Base-by-base conservation (phyloP, 2,113 vertebrate species). In the Acanthisitta chloris region DNA sequence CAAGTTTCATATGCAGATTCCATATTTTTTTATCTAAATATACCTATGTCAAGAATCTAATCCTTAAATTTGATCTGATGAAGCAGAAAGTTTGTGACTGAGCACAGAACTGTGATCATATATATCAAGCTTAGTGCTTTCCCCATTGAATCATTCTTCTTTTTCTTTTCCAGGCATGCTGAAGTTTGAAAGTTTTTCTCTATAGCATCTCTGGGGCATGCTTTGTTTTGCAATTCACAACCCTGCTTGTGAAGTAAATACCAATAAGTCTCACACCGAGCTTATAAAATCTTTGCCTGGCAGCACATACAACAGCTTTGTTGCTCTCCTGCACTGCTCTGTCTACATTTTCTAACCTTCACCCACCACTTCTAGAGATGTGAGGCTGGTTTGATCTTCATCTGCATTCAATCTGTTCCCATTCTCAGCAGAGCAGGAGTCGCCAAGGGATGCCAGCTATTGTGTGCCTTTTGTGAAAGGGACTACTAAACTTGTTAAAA, bases 191-290 rank as follows among this genome's bases (percentile, higher is more conserved):
- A 89, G 36, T 81, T 88, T 91, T 92, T 58, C 80, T 91, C 59
- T 69, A n/a, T 45, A 80, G 28, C 13, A 1, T 92, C 85, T 86
- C 94, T 88, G 42, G 90, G 85, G 81, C 49, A 82, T 92, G 66
- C 42, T 95, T 95, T 94, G 64, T 95, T 95, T 96, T 94, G 73
- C 73, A 95, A 87, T 91, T 96, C 87, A 70, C 94, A 94, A 34
- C 74, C 82, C 57, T 54, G 77, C 81, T 89, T 92, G 84, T 95
- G 84, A 97, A 88, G 58, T 77, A 96, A 96, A 94, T 96, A 85
- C 84, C 78, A 91, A 24, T 90, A 94, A 80, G 58, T 93, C 87
- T 93, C 74, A 87, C 1, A 7, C 38, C 0, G 4, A 77, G 81
- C 33, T 40, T 70, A 92, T 67, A 82, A 95, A 97, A 86, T 55